phyloP scores from a whole-genome alignment of 2,888 invertebrate species.

The Phortica magna region DNA sequence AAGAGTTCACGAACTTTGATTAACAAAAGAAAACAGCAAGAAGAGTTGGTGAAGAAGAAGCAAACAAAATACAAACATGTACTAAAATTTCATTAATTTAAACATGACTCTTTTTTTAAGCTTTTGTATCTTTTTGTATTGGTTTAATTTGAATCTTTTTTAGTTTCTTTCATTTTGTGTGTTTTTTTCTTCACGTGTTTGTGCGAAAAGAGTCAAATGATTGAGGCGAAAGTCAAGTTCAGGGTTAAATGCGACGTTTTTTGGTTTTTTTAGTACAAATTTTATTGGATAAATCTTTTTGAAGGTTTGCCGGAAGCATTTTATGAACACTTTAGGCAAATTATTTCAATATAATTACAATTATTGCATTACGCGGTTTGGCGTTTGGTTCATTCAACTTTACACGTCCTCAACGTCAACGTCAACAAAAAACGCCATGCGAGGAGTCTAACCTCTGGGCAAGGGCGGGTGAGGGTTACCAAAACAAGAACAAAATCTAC shows the following conservation, averaged over 20 bases:
- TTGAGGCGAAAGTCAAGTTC: constrained; percentile 12
- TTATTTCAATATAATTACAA: neutral
- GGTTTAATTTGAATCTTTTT: neutral
- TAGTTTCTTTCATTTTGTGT: neutral
- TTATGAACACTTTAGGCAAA: neutral
- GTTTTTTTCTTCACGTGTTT: neutral
- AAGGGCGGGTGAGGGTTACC: neutral
- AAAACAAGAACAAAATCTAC: neutral
- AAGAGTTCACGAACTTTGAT: too few species aligned
- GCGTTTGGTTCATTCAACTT: neutral
- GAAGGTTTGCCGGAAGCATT: constrained; percentile 5
- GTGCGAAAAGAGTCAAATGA: neutral
- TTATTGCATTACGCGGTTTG: neutral
- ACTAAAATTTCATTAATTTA: too few species aligned
- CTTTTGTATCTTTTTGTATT: neutral
- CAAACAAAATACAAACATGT: too few species aligned
- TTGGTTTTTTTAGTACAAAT: neutral
- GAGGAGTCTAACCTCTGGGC: neutral
- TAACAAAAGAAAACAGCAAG: too few species aligned
- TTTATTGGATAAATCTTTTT: constrained; percentile 1
- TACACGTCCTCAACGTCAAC: neutral
- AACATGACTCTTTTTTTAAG: too few species aligned
- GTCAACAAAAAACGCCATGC: too few species aligned
- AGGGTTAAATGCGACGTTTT: neutral
- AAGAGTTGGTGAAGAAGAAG: too few species aligned